Evolutionary conservation across 2,888 invertebrate genomes (phyloP).

Genomic region (Xestoiulus laeticollis): DNA sequence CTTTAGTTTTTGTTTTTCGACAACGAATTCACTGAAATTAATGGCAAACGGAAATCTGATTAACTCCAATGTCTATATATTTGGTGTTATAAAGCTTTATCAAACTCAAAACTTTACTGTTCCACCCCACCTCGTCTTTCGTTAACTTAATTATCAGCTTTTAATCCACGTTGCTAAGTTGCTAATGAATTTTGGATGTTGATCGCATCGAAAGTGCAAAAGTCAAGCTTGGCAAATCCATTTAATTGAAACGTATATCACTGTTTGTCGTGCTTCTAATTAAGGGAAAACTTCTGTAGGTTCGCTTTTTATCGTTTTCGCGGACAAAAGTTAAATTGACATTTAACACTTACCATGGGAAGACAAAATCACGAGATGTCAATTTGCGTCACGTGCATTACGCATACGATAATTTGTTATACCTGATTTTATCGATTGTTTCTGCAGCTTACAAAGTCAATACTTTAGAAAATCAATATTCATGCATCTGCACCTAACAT

Average conservation of each 20-base stretch:
- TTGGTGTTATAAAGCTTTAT: background rate
- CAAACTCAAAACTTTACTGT: constrained; percentile 32
- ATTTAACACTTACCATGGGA: background rate
- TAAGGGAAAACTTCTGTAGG: background rate
- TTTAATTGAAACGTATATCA: constrained; percentile 34
- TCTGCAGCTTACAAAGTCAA: background rate
- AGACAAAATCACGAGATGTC: background rate
- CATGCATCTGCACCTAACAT: no score
- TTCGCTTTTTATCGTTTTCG: background rate
- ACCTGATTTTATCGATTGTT: background rate
- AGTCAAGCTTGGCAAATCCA: constrained; percentile 22
- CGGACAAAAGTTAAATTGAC: background rate
- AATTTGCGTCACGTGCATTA: background rate
- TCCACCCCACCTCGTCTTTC: background rate
- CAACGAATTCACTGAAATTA: background rate
- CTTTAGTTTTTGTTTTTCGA: constrained; percentile 20
- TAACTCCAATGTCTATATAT: constrained; percentile 5
- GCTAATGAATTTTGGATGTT: constrained; percentile 41
- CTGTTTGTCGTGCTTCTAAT: constrained; percentile 3
- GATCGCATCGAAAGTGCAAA: constrained; percentile 13
- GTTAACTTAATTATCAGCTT: constrained; percentile 31
- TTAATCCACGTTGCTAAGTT: constrained; percentile 35
- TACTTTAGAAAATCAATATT: no score
- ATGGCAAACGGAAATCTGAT: constrained; percentile 40
- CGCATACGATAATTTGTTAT: background rate